Evolutionary conservation across 1,140 invertebrate species (phyloP), one percentile per base, ranked within the genome.

Genomic region (Drosophila tristis): DNA sequence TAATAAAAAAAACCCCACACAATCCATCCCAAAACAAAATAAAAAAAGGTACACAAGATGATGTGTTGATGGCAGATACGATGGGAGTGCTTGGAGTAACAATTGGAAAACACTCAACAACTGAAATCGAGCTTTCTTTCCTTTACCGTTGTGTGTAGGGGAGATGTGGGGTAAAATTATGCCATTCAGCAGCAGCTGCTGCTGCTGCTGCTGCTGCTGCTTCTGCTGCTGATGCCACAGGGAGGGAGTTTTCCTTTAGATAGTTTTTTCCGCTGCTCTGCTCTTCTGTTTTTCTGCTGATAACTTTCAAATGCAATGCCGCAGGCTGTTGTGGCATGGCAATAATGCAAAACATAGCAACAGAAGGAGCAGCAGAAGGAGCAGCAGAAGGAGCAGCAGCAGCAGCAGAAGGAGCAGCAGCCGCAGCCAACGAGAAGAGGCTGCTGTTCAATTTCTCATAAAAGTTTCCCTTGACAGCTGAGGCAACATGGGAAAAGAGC

Each of bases 251-350:
- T 57, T 74, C 64, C 61, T 57, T 74, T 42, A 65, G 43, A 60
- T 74, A 74, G 39, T 61, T 61, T 20, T 80, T 47, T 65, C 11
- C 57, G 23, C 49, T 25, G 4, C 29, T 64, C 35, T 9, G 23
- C 47, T 23, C 5, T 13, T 31, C 15, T 55, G 25, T 66, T 60
- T 67, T 74, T 66, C 16, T 51, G 50, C 81, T 89, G 82, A 86
- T 86, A 86, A 86, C 82, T 86, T 86, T 87, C 84, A 89, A 87
- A 82, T 89, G 82, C 82, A 89, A 79, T 89, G 84, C 84, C 82
- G 71, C 82, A 89, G 82, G 84, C 82, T 82, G 82, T 82, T 87
- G 82, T 87, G 74, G 79, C 82, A 82, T 76, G 75, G 74, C 78
- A 86, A 87, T 86, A 86, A 86, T 86, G 82, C 82, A 86, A 86